Percentiles rank a stretch among this genome's conserved stretches.
Evolutionary conservation across 2,113 vertebrate genomes (phyloP).

Genomic region (Actenoides hombroni): DNA sequence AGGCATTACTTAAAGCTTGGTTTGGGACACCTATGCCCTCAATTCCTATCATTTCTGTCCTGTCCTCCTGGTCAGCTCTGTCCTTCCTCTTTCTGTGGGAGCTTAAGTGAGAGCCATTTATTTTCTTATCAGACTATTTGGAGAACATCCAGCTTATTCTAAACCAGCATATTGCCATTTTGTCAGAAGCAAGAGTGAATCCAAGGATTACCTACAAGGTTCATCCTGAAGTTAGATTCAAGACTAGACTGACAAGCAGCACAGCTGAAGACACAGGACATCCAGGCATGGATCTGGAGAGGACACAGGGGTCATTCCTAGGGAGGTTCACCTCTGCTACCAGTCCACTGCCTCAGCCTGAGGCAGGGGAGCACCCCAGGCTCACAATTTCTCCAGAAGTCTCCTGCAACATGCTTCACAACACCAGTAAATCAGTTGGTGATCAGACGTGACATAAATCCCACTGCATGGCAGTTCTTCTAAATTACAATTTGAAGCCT

Average conservation of each 20-base stretch:
- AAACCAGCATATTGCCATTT: background rate
- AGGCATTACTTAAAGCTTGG: background rate
- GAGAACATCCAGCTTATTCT: background rate
- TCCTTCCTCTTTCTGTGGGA: background rate
- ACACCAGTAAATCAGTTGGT: background rate
- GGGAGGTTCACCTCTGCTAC: background rate
- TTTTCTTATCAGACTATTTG: background rate
- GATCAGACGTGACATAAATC: background rate
- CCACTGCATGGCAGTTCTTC: background rate
- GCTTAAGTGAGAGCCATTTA: background rate
- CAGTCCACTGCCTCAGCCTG: rapidly evolving
- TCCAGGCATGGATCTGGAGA: background rate
- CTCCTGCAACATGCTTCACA: background rate
- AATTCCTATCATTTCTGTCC: background rate
- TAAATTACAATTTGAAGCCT: background rate
- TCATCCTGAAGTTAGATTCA: background rate
- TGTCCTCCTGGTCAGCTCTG: background rate
- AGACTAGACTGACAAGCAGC: background rate
- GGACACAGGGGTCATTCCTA: rapidly evolving
- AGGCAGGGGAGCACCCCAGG: background rate
- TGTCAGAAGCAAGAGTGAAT: background rate
- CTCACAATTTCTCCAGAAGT: background rate
- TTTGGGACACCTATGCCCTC: background rate
- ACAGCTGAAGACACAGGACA: background rate
- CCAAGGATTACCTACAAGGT: background rate